Evolutionary conservation across 2,113 vertebrate genomes (phyloP).

Genomic region (Beaufortia kweichowensis): DNA sequence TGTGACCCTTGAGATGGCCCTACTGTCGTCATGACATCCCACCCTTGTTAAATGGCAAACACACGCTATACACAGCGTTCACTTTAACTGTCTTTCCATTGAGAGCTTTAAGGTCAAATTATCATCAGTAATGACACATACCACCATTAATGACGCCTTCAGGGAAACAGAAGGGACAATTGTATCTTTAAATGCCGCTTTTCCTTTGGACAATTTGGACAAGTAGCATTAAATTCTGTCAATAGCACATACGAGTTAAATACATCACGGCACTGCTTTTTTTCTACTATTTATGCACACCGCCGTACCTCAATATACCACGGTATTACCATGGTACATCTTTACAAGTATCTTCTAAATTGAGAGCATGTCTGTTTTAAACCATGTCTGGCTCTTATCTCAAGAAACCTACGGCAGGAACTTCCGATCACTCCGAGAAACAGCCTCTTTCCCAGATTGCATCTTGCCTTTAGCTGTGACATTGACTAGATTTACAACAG

Average conservation of each 20-base stretch:
- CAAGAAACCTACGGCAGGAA: neutral
- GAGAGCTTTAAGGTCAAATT: neutral
- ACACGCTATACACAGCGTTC: neutral
- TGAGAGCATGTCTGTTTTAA: neutral
- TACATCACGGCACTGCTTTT: no score
- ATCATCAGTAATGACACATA: neutral
- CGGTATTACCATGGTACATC: no score
- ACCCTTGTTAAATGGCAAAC: constrained; percentile 17
- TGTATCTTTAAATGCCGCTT: neutral
- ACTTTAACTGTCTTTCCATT: neutral
- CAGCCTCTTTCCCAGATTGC: neutral
- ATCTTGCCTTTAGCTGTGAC: constrained; percentile 1
- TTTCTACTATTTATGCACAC: no score
- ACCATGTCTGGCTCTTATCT: neutral
- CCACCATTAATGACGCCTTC: neutral
- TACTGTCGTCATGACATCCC: constrained; percentile 15
- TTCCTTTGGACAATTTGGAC: no score
- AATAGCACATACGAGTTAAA: no score
- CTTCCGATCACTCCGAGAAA: neutral
- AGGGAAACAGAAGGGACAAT: neutral
- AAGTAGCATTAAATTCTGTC: no score
- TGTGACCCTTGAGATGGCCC: constrained; percentile 36
- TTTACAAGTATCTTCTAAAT: no score
- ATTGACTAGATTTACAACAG: constrained; percentile 21
- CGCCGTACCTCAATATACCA: no score